phyloP scores from a whole-genome alignment of 2,888 invertebrate genomes.

The Philaethria dido region DNA sequence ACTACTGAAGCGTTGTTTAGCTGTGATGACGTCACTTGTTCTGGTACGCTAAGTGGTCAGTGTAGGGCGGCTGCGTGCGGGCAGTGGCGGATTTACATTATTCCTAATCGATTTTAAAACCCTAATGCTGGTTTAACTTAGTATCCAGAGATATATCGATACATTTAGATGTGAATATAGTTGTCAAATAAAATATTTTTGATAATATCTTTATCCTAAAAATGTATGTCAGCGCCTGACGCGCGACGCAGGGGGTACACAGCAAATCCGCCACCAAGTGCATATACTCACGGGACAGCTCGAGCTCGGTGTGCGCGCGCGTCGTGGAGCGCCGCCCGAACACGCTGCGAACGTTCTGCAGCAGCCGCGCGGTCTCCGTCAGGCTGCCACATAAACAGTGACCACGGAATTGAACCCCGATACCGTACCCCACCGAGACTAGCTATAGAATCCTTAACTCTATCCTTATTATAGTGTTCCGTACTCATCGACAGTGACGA shows the following conservation, averaged over 20 bases:
- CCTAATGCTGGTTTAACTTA: background rate
- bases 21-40: constrained; percentile 19
- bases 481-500: constrained; percentile 36
- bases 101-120: background rate
- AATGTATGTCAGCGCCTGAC: too few species aligned
- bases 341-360: constrained; percentile 97
- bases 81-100: constrained; percentile 18
- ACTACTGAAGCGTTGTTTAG: constrained; percentile 30
- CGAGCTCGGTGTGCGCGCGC: constrained; percentile 93
- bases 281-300: constrained; percentile 94
- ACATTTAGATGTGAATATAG: too few species aligned
- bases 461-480: background rate
- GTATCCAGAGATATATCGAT: too few species aligned
- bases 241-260: background rate
- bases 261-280: constrained; percentile 20
- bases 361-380: constrained; percentile 97
- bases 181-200: too few species aligned
- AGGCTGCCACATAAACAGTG: constrained; percentile 87
- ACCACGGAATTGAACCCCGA: constrained; percentile 40
- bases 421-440: constrained; percentile 33
- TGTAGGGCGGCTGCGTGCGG: constrained; percentile 21
- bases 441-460: background rate
- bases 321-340: constrained; percentile 91
- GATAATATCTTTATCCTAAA: too few species aligned
- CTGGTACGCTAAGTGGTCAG: constrained; percentile 9